Base-by-base conservation (phyloP, 2,888 invertebrate genomes). In the Hirtodrosophila duncani region DNA sequence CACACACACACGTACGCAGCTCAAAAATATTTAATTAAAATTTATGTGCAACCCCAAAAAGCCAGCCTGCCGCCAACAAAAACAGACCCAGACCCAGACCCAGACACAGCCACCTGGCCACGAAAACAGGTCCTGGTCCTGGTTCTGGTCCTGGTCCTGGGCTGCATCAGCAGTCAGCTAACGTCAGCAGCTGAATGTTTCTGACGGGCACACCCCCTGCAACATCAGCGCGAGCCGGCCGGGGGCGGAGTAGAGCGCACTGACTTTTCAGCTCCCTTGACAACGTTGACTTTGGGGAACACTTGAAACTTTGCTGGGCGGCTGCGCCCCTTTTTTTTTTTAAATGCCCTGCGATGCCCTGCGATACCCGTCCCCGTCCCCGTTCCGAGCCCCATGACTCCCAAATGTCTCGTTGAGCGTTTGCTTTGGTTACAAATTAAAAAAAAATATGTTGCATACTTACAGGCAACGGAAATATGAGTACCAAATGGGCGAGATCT, bases 21-120 rank as follows among this genome's bases (percentile, higher is more conserved):
- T n/a, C 52, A 61, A 66, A 78, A 79, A 79, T 75, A 77, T 75
- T 75, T 75, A 79, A 75, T 75, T 75, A 75, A 75, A 75, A 75
- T 77, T 79, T 75, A 79, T 75, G 72, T 58, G 42, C 74, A 66
- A 75, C 63, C 72, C 71, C 56, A 27, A 14, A 41, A 26, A 21
- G 7, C 26, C 45, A 46, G 62, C 45, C 55, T 49, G 63, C 66
- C 63, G 56, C 43, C 52, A 61, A 26, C 67, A 61, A 53, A 63
- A 50, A 26, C 16, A 34, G 37, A 59, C 60, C 62, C 67, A 24
- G 17, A 33, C 16, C 24, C 60, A 57, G 49, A 24, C 17, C 33
- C 27, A 20, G 13, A 4, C 29, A 55, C 52, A 46, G 33, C 26
- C 14, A 8, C 37, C 31, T 48, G n/a, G 26, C 4, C 20, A 20